Percentiles rank a stretch among this genome's conserved stretches.
These are phyloP conservation scores for Tachypleus tridentatus DNA, from an alignment of 1,140 invertebrate species.

Conservation along the genomic window DNA sequence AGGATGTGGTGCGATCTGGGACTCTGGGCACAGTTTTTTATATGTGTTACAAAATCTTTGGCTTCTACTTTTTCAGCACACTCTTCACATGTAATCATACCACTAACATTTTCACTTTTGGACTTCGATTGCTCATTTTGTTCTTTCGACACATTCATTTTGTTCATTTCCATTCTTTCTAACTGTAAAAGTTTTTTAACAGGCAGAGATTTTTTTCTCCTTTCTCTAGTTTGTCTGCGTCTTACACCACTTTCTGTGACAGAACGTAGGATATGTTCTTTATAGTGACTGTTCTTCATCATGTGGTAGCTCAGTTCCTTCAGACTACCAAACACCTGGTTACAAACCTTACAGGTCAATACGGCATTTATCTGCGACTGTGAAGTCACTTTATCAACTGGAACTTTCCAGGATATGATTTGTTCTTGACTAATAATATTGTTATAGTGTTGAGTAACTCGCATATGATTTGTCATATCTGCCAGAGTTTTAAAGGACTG, in stretches of 20 bases:
- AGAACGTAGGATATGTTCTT: constrained; percentile 86
- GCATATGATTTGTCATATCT: constrained; percentile 97
- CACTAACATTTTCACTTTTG: constrained; percentile 30
- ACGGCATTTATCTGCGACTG: constrained; percentile 82
- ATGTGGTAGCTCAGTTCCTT: constrained; percentile 95
- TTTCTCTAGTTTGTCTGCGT: constrained; percentile 63
- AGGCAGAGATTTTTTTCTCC: constrained; percentile 81
- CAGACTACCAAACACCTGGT: constrained; percentile 84
- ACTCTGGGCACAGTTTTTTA: constrained; percentile 41
- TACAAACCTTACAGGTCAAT: constrained; percentile 92
- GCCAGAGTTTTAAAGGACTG: constrained; percentile 87
- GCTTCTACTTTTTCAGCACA: constrained; percentile 91
- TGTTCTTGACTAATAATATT: constrained; percentile 94
- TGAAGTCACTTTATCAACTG: constrained; percentile 51
- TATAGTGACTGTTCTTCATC: constrained; percentile 95
- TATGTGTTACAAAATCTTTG: constrained; percentile 81
- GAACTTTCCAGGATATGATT: constrained; percentile 87
- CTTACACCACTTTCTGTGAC: constrained; percentile 62
- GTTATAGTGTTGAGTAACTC: constrained; percentile 97
- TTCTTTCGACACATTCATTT: constrained; percentile 19
- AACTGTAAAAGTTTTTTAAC: constrained; percentile 79
- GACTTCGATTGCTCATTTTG: background rate
- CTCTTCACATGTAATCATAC: constrained; percentile 71
- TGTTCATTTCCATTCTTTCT: constrained; percentile 73
- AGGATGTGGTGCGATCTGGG: constrained; percentile 15